Conservation (phyloP, 2,888 invertebrate genomes). For the Biston stratarius region DNA sequence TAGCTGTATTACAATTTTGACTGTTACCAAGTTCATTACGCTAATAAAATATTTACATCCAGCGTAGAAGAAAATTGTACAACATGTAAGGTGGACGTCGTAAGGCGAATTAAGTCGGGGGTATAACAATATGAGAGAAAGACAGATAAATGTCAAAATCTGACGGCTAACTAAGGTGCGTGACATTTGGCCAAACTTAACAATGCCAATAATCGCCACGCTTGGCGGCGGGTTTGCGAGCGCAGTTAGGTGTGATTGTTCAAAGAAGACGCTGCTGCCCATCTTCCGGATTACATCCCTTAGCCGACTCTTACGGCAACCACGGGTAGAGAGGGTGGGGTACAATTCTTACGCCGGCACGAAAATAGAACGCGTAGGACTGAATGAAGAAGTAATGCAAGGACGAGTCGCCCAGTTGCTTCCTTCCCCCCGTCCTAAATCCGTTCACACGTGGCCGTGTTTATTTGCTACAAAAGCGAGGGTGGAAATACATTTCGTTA, state of each 20-base stretch:
- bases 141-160: too few relatives aligned
- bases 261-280: too few relatives aligned
- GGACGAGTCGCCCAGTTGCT: constrained; percentile 10
- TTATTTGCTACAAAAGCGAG: constrained; percentile 36
- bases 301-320: too few relatives aligned
- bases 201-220: too few relatives aligned
- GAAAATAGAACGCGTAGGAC: too few relatives aligned
- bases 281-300: too few relatives aligned
- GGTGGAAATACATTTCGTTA: constrained; percentile 39
- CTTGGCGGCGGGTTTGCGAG: too few relatives aligned
- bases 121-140: neutral
- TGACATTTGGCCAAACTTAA: too few relatives aligned
- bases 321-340: too few relatives aligned
- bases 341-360: too few relatives aligned
- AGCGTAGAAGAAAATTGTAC: constrained; percentile 42
- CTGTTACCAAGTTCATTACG: constrained; percentile 49
- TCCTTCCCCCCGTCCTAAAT: constrained; percentile 17
- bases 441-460: constrained; percentile 26
- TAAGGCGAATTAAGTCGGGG: constrained; percentile 7
- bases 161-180: too few relatives aligned
- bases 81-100: constrained; percentile 19
- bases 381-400: neutral
- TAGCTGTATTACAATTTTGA: constrained; percentile 41
- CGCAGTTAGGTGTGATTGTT: too few relatives aligned
- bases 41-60: constrained; percentile 51